These are phyloP conservation scores for Chlorocebus sabaeus DNA, from an alignment of 2,113 vertebrate species.

Conservation along the genomic window DNA sequence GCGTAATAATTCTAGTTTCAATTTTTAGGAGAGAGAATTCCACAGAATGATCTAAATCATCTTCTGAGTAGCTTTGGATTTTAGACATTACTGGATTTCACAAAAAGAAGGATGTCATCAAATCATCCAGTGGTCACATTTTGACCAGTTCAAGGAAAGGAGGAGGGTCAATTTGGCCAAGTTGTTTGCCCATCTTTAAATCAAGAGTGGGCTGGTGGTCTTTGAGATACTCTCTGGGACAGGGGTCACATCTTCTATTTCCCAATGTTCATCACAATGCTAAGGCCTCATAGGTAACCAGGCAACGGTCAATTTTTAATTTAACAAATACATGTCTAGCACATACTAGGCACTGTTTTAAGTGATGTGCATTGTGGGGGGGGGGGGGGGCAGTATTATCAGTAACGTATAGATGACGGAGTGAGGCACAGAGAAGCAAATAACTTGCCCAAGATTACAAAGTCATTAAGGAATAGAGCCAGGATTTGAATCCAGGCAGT, in stretches of 20 bases:
- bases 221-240: slow-evolving; percentile 3
- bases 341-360: slow-evolving; percentile 3
- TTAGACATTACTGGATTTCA: neutral
- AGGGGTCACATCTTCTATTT: neutral
- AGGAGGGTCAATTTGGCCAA: neutral
- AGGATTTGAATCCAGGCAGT: neutral
- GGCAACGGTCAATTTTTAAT: slow-evolving; percentile 18
- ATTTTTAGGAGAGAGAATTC: neutral
- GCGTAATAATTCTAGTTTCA: slow-evolving; percentile 22
- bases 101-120: neutral
- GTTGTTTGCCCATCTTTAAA: slow-evolving; percentile 21
- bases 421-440: neutral
- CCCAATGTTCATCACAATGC: neutral
- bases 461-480: neutral
- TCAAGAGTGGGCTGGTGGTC: neutral
- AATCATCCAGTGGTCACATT: neutral
- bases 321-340: neutral
- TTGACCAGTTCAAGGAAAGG: neutral
- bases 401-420: slow-evolving; percentile 5
- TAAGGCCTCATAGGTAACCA: neutral
- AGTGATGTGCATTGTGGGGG: neutral
- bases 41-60: slow-evolving; percentile 26
- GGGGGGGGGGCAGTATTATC: neutral
- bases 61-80: neutral
- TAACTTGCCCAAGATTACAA: neutral